These are phyloP conservation scores for Osmerus eperlanus DNA, from an alignment of 2,113 vertebrate species.

Conservation along the genomic window DNA sequence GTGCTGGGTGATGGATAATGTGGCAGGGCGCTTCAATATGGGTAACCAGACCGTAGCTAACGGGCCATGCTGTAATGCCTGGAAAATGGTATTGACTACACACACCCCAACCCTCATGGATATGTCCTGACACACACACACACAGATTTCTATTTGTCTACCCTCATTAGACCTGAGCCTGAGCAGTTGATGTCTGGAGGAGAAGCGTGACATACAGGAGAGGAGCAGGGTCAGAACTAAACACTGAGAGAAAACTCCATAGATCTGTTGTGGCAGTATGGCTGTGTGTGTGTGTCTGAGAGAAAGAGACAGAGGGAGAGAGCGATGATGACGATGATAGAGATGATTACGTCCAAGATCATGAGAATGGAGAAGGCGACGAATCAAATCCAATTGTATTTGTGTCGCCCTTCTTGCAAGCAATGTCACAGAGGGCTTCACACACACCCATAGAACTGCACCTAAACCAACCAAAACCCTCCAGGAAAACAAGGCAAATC, in stretches of 20 bases:
- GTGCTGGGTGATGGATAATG: too few relatives aligned
- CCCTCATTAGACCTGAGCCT: slow-evolving; percentile 35
- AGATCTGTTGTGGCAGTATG: not conserved
- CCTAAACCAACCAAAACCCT: not conserved
- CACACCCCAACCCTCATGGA: not conserved
- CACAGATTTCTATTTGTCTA: slow-evolving; percentile 40
- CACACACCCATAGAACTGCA: not conserved
- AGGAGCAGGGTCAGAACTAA: slow-evolving; percentile 3
- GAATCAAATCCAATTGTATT: not conserved
- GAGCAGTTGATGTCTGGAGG: slow-evolving; percentile 7
- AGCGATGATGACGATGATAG: not conserved
- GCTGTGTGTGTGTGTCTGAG: not conserved
- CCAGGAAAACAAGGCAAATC: too few relatives aligned
- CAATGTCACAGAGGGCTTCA: not conserved
- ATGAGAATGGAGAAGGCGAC: too few relatives aligned
- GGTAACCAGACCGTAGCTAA: slow-evolving; percentile 41
- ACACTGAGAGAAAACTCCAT: not conserved
- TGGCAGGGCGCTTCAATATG: slow-evolving; percentile 11
- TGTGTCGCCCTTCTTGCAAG: not conserved
- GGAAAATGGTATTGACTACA: slow-evolving; percentile 35
- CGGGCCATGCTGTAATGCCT: slow-evolving; percentile 47
- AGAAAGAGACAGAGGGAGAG: not conserved
- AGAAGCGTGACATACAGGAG: slow-evolving; percentile 10
- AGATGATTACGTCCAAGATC: too few relatives aligned
- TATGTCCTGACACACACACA: not conserved